Evolutionary conservation across 2,113 vertebrate genomes (phyloP).

Genomic region (Marmota flaviventris): DNA sequence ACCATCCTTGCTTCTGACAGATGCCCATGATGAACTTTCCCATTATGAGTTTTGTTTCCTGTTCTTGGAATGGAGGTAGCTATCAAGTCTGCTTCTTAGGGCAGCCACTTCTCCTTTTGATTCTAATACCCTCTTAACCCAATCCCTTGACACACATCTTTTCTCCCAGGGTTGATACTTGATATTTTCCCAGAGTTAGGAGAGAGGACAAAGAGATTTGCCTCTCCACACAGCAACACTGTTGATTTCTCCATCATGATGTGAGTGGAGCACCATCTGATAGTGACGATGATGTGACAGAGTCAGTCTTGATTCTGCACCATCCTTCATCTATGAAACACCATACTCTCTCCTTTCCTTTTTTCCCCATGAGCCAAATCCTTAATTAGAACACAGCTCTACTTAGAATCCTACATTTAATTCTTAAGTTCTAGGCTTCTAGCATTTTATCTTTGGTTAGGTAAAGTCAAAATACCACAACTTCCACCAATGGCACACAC

Average conservation of each 20-base stretch:
- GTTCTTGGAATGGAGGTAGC: constrained; percentile 11
- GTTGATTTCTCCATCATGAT: not conserved
- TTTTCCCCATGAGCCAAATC: not conserved
- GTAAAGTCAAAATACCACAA: not conserved
- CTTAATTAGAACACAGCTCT: not conserved
- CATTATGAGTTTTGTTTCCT: constrained; percentile 9
- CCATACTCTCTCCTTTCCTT: not conserved
- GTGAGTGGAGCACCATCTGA: not conserved
- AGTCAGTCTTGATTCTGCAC: not conserved
- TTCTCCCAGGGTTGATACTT: not conserved
- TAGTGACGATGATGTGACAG: not conserved
- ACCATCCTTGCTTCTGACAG: not conserved
- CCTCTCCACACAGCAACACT: not conserved
- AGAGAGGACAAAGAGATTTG: not conserved
- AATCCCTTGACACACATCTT: not conserved
- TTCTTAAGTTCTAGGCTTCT: not conserved
- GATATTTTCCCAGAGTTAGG: not conserved
- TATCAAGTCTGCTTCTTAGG: not conserved
- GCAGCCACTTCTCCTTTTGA: not conserved
- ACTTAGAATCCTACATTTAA: not conserved
- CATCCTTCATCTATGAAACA: not conserved
- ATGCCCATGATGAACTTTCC: not conserved
- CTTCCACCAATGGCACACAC: not conserved
- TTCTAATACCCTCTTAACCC: not conserved
- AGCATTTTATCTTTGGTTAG: constrained; percentile 13